Evolutionary conservation across 1,140 invertebrate species (phyloP).

Genomic region (Drosophila triauraria): DNA sequence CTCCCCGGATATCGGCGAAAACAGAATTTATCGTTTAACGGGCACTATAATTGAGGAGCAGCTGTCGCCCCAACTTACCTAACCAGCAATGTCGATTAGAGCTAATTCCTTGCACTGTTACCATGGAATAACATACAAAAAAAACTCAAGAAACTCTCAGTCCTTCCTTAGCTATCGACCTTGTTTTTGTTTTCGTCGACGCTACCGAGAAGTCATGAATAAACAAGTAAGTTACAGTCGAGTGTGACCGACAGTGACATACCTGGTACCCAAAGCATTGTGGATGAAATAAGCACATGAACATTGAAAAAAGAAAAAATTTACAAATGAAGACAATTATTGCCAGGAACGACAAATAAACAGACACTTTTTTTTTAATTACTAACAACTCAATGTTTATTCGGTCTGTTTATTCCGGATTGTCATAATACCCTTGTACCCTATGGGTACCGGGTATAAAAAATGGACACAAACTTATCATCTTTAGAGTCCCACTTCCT

Average conservation of each 20-base stretch:
- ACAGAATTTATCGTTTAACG: conserved; percentile 46
- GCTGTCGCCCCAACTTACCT: neutral
- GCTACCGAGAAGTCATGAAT: conserved; percentile 59
- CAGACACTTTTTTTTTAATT: too few species aligned
- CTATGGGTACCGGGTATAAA: neutral
- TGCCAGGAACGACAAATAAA: too few species aligned
- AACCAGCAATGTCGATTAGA: neutral
- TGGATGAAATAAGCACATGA: too few species aligned
- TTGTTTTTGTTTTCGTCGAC: conserved; percentile 42
- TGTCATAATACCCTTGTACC: too few species aligned
- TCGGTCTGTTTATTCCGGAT: too few species aligned
- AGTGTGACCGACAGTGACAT: too few species aligned
- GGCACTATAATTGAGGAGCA: conserved; percentile 43
- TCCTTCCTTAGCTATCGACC: neutral
- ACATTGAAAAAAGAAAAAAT: too few species aligned
- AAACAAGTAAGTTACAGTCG: neutral
- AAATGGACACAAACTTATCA: conserved; percentile 6
- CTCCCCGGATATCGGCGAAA: conserved; percentile 12
- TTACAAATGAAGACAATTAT: too few species aligned
- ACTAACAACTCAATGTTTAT: too few species aligned
- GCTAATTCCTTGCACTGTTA: neutral
- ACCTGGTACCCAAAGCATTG: too few species aligned
- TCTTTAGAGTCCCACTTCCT: neutral
- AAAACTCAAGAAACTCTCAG: neutral
- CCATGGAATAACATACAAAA: too few species aligned